Evolutionary conservation across 2,888 invertebrate species (phyloP), one percentile per base, ranked within the genome.

Genomic region (Trachelus tabidus): DNA sequence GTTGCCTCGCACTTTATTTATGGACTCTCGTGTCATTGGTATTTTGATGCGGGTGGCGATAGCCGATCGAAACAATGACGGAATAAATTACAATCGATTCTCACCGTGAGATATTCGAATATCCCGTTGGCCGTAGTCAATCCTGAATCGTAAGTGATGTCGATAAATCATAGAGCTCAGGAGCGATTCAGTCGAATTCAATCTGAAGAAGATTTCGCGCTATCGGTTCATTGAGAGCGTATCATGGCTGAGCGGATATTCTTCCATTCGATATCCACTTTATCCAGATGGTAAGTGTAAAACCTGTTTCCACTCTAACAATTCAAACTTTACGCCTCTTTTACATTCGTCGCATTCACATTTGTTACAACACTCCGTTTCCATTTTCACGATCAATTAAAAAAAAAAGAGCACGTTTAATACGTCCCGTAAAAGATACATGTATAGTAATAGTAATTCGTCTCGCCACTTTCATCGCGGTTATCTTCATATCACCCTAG

Each of bases 11-110:
- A 30, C 73, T 78, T 78, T 76, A 78, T 78, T 78, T 78, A 78
- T 78, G 68, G 75, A 75, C 69, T 75, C 71, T 69, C 73, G 78
- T 78, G 75, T 78, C 78, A 78, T 76, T 34, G 78, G 68, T 76
- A 76, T 76, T 78, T 78, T 73, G 78, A 78, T 71, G 73, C 78
- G 35, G 78, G 23, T 56, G 56, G 56, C 56, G 56, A 56, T 56
- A 56, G 56, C 56, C 56, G 23, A 56, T 23, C 56, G 56, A 56
- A 56, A 56, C 56, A 56, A 56, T 56, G 56, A 56, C 56, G 56
- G 56, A 56, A 56, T 56, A 56, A 56, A 56, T 56, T 23, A 56
- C 23, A 23, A 56, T 56, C 56, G 56, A 56, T 9, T 56, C 56
- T 9, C 23, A 9, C 56, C 56, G 56, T 56, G 56, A 56, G 56